Percentiles rank a stretch among this genome's conserved stretches.
Evolutionary conservation across 2,797 vertebrate genomes (phyloP).

Genomic region (Nyctibius grandis): DNA sequence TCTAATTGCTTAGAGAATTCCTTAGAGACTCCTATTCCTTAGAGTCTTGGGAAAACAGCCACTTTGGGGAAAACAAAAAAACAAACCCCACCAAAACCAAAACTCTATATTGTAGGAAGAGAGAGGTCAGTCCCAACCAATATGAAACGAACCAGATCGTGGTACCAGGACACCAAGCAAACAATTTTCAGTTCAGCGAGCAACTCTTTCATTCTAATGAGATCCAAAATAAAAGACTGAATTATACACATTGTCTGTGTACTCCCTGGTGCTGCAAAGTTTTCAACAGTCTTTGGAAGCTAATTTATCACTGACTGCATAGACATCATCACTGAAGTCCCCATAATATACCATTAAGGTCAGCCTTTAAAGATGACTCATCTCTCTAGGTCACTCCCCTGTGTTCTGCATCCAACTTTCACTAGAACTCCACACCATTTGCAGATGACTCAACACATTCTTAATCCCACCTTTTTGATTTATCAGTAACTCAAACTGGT

Average conservation of each 20-base stretch:
- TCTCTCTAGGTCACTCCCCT: neutral
- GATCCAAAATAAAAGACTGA: neutral
- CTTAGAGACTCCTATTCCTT: no score
- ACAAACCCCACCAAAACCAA: neutral
- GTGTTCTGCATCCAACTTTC: neutral
- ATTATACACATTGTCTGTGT: neutral
- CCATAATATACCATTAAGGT: neutral
- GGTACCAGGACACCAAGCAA: neutral
- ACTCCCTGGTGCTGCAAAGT: neutral
- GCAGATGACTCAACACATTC: neutral
- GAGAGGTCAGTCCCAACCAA: neutral
- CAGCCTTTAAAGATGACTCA: neutral
- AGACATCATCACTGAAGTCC: rapidly evolving
- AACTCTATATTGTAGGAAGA: neutral
- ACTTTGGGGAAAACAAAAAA: neutral
- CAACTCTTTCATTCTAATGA: neutral
- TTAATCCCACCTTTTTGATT: neutral
- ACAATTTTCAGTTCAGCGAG: neutral
- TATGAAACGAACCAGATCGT: neutral
- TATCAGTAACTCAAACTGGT: neutral
- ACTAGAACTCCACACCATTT: neutral
- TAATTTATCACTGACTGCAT: neutral
- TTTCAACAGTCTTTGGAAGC: neutral
- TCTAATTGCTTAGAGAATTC: no score
- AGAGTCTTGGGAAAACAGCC: neutral